Percentiles rank a stretch among this genome's conserved stretches.
These are phyloP conservation scores for Hippocampus mohnikei DNA, from an alignment of 2,113 vertebrate genomes.

Conservation along the genomic window DNA sequence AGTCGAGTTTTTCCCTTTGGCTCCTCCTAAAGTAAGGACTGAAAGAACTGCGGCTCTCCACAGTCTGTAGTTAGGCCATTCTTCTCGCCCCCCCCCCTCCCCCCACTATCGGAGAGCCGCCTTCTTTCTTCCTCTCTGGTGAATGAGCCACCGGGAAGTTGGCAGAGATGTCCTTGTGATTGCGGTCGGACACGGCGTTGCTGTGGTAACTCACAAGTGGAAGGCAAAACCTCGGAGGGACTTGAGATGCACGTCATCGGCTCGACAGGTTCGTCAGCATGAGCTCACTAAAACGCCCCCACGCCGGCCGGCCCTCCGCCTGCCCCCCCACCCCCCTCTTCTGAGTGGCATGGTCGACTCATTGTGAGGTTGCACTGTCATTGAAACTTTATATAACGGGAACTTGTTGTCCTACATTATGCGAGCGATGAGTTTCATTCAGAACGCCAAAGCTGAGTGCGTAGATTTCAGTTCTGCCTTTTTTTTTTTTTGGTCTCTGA, in stretches of 20 bases:
- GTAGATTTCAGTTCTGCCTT: too few relatives aligned
- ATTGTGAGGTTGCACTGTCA: slow-evolving; percentile 18
- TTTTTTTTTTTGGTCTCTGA: too few relatives aligned
- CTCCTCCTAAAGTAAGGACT: too few relatives aligned
- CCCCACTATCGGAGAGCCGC: too few relatives aligned
- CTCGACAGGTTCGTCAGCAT: slow-evolving; percentile 58
- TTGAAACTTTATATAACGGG: slow-evolving; percentile 1
- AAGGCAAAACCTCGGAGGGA: slow-evolving; percentile 31
- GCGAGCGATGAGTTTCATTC: not conserved
- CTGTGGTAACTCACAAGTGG: slow-evolving; percentile 55
- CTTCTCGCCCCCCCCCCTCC: not conserved
- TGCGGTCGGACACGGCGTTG: slow-evolving; percentile 51
- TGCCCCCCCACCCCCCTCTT: not conserved
- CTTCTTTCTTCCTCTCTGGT: slow-evolving; percentile 30
- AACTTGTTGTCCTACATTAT: not conserved
- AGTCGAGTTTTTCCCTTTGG: not conserved
- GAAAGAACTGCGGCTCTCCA: not conserved
- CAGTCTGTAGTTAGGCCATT: not conserved
- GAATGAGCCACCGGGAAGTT: slow-evolving; percentile 49
- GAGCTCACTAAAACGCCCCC: slow-evolving; percentile 30
- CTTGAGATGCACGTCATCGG: slow-evolving; percentile 59
- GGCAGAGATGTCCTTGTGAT: slow-evolving; percentile 61
- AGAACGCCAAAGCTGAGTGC: not conserved
- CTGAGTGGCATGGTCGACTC: slow-evolving; percentile 7
- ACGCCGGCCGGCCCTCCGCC: not conserved